These are phyloP conservation scores for Anarrhichthys ocellatus DNA, from an alignment of 2,113 vertebrate genomes.

Conservation along the genomic window DNA sequence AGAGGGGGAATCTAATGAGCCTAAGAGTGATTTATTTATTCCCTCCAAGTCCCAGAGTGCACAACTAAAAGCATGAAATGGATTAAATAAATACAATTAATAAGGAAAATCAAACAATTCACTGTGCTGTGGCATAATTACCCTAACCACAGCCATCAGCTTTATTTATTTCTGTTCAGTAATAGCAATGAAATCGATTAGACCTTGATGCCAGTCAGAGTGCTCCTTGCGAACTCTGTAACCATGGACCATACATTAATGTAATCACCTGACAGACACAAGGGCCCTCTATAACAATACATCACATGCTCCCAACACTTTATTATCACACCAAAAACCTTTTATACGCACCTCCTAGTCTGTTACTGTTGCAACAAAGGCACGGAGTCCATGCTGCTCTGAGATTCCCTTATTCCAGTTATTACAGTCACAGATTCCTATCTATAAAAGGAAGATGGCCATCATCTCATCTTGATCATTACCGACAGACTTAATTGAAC, in stretches of 20 bases:
- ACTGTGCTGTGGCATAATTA: conserved; percentile 84
- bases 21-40: conserved; percentile 86
- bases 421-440: conserved; percentile 70
- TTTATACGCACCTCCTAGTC: conserved; percentile 38
- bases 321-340: conserved; percentile 57
- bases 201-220: conserved; percentile 79
- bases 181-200: conserved; percentile 85
- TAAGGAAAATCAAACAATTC: conserved; percentile 86
- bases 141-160: conserved; percentile 82
- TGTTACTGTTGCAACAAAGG: conserved; percentile 37
- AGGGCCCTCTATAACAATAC: conserved; percentile 68
- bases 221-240: conserved; percentile 73
- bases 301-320: conserved; percentile 48
- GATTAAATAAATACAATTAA: conserved; percentile 89
- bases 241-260: conserved; percentile 66
- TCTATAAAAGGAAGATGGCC: conserved; percentile 81
- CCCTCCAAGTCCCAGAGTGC: conserved; percentile 81
- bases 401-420: conserved; percentile 57
- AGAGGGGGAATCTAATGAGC: conserved; percentile 84
- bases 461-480: conserved; percentile 85
- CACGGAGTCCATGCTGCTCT: conserved; percentile 24
- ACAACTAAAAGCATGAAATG: conserved; percentile 87
- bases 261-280: conserved; percentile 75
- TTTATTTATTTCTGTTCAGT: conserved; percentile 85
- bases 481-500: conserved; percentile 87